Conservation (phyloP, 1,140 invertebrate species). For the Macrosteles quadrilineatus region DNA sequence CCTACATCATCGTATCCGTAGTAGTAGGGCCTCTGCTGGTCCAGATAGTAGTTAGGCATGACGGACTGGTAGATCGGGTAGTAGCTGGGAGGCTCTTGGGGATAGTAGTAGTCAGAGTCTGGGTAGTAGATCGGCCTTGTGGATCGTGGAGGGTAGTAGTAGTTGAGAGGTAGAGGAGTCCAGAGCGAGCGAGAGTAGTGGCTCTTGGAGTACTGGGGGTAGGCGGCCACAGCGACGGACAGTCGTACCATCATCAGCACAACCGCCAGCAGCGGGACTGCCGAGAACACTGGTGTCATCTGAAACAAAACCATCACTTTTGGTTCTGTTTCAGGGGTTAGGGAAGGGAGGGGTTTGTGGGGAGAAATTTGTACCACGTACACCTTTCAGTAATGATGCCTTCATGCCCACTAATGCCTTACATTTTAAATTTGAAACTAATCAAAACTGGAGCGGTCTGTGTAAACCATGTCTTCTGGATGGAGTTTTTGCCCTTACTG, state of each 20-base stretch:
- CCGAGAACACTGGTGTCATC: too few relatives aligned
- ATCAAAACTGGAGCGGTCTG: not conserved
- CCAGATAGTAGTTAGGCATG: constrained; percentile 51
- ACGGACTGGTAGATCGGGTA: constrained; percentile 50
- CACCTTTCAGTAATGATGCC: not conserved
- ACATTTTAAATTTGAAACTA: not conserved
- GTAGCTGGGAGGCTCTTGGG: constrained; percentile 43
- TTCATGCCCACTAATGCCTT: not conserved
- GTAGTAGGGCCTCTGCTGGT: constrained; percentile 44
- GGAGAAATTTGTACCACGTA: not conserved
- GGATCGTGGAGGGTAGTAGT: constrained; percentile 40
- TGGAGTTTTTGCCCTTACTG: not conserved
- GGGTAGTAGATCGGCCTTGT: constrained; percentile 53
- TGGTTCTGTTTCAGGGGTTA: not conserved
- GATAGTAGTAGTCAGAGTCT: constrained; percentile 57
- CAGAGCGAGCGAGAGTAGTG: constrained; percentile 49
- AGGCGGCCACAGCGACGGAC: constrained; percentile 37
- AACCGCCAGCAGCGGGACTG: not conserved
- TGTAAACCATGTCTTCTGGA: not conserved
- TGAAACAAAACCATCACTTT: constrained; percentile 15
- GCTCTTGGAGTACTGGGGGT: constrained; percentile 54
- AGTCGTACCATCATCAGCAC: not conserved
- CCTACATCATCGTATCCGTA: constrained; percentile 45
- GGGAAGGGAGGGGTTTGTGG: not conserved
- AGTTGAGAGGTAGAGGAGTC: constrained; percentile 47